Percentiles rank a stretch among this genome's conserved stretches.
Evolutionary conservation across 1,140 invertebrate genomes (phyloP).

Genomic region (Saccostrea echinata): DNA sequence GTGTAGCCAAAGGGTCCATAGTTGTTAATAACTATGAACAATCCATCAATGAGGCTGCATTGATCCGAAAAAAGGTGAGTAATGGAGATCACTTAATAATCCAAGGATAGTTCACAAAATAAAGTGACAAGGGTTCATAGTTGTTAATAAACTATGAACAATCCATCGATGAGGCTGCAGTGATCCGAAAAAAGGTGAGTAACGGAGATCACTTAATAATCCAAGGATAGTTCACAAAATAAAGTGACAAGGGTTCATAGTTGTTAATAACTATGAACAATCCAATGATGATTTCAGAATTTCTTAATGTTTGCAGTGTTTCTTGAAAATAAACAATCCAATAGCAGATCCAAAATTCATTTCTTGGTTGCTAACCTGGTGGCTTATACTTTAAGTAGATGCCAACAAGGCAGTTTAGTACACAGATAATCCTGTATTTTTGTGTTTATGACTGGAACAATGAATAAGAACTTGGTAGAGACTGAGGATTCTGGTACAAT

Average conservation of each 20-base stretch:
- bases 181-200: not conserved
- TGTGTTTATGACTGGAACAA: too few relatives aligned
- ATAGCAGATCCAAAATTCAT: too few relatives aligned
- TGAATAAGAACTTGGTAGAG: too few relatives aligned
- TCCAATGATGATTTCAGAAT: not conserved
- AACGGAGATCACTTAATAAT: too few relatives aligned
- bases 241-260: not conserved
- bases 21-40: conserved; percentile 29
- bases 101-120: too few relatives aligned
- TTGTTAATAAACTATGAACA: not conserved
- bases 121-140: not conserved
- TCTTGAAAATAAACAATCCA: not conserved
- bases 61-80: not conserved
- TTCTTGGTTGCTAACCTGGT: too few relatives aligned
- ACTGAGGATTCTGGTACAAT: too few relatives aligned
- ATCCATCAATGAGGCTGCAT: not conserved
- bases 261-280: conserved; percentile 29
- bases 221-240: too few relatives aligned
- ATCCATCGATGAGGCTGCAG: not conserved
- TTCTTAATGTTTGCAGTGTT: not conserved
- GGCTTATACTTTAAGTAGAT: too few relatives aligned
- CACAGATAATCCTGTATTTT: too few relatives aligned
- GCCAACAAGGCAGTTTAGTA: too few relatives aligned
- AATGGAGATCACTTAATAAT: too few relatives aligned
- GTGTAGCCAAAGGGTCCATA: not conserved